Percentiles rank a stretch among this genome's conserved stretches.
These are phyloP conservation scores for Junco hyemalis DNA, from an alignment of 2,113 vertebrate species.

Conservation along the genomic window DNA sequence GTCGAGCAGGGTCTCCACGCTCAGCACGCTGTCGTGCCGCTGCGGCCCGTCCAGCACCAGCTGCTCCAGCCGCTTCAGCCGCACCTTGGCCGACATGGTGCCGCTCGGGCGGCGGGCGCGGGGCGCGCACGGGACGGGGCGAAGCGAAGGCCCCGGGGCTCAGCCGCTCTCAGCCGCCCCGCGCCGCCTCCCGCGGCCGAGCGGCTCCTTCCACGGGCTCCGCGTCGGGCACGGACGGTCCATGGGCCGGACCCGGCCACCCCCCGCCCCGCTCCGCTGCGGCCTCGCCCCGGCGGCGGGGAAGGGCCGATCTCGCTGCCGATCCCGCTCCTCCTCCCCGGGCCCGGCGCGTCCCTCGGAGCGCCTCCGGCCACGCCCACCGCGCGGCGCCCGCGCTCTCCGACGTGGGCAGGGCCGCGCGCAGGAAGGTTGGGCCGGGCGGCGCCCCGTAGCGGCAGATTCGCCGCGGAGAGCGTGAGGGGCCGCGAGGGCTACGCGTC, in stretches of 20 bases:
- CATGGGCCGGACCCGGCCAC: slow-evolving; percentile 64
- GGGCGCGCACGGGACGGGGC: neutral
- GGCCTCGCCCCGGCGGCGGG: neutral
- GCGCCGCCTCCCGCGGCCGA: slow-evolving; percentile 37
- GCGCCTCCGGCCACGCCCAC: slow-evolving; percentile 44
- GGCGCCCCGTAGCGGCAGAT: slow-evolving; percentile 62
- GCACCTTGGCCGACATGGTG: slow-evolving; percentile 91
- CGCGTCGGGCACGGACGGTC: slow-evolving; percentile 67
- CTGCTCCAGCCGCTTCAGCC: slow-evolving; percentile 94
- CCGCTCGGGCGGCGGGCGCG: slow-evolving; percentile 24
- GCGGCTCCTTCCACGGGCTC: slow-evolving; percentile 61
- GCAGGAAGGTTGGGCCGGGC: neutral
- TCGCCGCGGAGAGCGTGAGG: neutral
- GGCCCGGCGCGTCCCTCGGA: neutral
- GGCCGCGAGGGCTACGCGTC: fast-evolving
- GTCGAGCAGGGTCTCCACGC: slow-evolving; percentile 93
- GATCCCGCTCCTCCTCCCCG: neutral
- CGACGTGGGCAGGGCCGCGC: slow-evolving; percentile 48
- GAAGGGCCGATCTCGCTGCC: neutral
- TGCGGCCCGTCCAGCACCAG: slow-evolving; percentile 86
- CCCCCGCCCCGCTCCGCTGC: neutral
- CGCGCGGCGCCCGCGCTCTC: slow-evolving; percentile 69
- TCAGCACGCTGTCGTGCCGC: slow-evolving; percentile 80
- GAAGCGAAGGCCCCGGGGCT: neutral
- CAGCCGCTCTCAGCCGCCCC: slow-evolving; percentile 52